phyloP scores from a whole-genome alignment of 1,140 invertebrate genomes.

The Trissolcus basalis region DNA sequence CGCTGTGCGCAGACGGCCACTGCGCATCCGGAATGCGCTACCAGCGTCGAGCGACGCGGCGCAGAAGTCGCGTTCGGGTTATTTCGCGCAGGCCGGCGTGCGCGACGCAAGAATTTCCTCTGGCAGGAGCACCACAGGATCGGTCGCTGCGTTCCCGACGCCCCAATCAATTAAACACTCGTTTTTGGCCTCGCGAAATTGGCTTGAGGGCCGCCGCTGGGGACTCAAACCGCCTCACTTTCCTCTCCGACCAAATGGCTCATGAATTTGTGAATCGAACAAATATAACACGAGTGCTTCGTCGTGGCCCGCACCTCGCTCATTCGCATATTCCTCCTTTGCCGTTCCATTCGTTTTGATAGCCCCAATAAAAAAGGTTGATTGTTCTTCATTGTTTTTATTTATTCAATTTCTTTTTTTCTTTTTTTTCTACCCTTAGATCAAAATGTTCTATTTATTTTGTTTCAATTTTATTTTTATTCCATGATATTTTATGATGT shows the following conservation, averaged over 20 bases:
- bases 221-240: constrained; percentile 13
- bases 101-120: constrained; percentile 35
- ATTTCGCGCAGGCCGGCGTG: constrained; percentile 60
- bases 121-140: constrained; percentile 30
- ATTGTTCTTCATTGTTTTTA: not conserved
- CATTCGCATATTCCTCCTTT: not conserved
- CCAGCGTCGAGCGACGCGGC: constrained; percentile 58
- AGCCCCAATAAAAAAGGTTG: no score
- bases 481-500: no score
- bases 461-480: no score
- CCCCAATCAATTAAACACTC: constrained; percentile 53
- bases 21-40: constrained; percentile 25
- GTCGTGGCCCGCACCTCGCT: constrained; percentile 3
- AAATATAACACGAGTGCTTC: constrained; percentile 13
- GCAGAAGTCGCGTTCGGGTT: constrained; percentile 49
- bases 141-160: constrained; percentile 40
- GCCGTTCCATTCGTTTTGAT: no score
- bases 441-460: no score
- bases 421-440: no score
- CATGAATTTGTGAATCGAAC: constrained; percentile 27
- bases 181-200: constrained; percentile 41
- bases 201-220: constrained; percentile 16
- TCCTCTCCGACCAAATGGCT: constrained; percentile 17
- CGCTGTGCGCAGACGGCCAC: constrained; percentile 19
- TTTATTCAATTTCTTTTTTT: not conserved